A percentile compares a stretch with the other conserved stretches of the same genome.
phyloP scores from a whole-genome alignment of 2,888 invertebrate genomes.

The Rhimphoctona megacephalus region DNA sequence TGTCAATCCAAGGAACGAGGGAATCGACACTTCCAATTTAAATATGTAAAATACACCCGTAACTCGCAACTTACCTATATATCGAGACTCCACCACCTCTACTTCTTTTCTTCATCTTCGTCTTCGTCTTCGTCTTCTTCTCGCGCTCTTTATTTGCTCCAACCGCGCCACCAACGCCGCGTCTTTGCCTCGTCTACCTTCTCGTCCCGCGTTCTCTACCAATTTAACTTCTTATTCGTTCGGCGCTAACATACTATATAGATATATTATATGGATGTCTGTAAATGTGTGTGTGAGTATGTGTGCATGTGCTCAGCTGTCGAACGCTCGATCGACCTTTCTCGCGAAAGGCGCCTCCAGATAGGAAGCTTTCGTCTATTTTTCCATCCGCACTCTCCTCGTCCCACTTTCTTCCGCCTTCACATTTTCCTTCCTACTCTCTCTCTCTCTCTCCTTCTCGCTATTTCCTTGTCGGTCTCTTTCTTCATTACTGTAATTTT shows the following conservation, averaged over 20 bases:
- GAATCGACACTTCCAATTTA: constrained; percentile 82
- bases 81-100: constrained; percentile 36
- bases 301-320: constrained; percentile 56
- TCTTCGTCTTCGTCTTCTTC: constrained; percentile 35
- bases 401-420: constrained; percentile 6
- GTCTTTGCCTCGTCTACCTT: constrained; percentile 20
- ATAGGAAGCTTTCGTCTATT: constrained; percentile 32
- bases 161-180: constrained; percentile 36
- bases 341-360: constrained; percentile 27
- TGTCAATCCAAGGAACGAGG: constrained; percentile 76
- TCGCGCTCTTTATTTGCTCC: constrained; percentile 51
- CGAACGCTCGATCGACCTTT: constrained; percentile 72
- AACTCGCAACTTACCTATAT: constrained; percentile 70
- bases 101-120: constrained; percentile 29
- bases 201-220: constrained; percentile 72
- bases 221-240: constrained; percentile 78
- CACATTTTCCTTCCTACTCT: constrained; percentile 37
- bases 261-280: constrained; percentile 22
- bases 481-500: constrained; percentile 51
- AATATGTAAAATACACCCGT: constrained; percentile 80
- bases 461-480: constrained; percentile 5
- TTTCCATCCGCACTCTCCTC: constrained; percentile 33
- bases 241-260: constrained; percentile 43
- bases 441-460: constrained; percentile 11
- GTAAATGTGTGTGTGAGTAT: constrained; percentile 23